Conservation (phyloP, 2,888 invertebrate genomes). For the Tortrix viridana region DNA sequence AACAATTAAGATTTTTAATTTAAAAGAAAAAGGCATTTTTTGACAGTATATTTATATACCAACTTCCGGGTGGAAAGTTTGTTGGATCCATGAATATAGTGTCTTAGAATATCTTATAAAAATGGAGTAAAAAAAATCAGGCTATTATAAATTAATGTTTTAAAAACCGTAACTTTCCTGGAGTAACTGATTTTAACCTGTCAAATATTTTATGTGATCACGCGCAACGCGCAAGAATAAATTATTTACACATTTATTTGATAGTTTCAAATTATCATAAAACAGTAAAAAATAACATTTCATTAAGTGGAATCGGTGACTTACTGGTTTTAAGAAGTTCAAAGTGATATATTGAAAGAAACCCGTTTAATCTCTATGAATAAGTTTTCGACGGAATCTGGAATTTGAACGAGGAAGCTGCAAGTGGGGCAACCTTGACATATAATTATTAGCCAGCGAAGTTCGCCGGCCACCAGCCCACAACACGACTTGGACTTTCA, state of each 20-base stretch:
- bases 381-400: background rate
- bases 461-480: conserved; percentile 23
- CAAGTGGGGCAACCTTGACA: conserved; percentile 34
- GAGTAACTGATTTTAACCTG: too few relatives aligned
- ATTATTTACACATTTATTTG: background rate
- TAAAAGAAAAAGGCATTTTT: too few relatives aligned
- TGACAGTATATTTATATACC: too few relatives aligned
- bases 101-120: too few relatives aligned
- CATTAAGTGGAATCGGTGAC: background rate
- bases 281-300: background rate
- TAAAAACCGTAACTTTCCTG: too few relatives aligned
- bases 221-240: background rate
- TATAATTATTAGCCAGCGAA: conserved; percentile 22
- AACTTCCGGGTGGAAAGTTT: too few relatives aligned
- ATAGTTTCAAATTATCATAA: background rate
- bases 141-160: too few relatives aligned
- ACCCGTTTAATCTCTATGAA: background rate
- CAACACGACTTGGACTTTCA: conserved; percentile 31
- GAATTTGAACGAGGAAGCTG: background rate
- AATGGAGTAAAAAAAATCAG: too few relatives aligned
- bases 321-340: conserved; percentile 15
- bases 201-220: too few relatives aligned
- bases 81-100: too few relatives aligned
- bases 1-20: too few relatives aligned
- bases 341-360: background rate